Conservation (phyloP, 1,140 invertebrate species). For the Halesus radiatus region DNA sequence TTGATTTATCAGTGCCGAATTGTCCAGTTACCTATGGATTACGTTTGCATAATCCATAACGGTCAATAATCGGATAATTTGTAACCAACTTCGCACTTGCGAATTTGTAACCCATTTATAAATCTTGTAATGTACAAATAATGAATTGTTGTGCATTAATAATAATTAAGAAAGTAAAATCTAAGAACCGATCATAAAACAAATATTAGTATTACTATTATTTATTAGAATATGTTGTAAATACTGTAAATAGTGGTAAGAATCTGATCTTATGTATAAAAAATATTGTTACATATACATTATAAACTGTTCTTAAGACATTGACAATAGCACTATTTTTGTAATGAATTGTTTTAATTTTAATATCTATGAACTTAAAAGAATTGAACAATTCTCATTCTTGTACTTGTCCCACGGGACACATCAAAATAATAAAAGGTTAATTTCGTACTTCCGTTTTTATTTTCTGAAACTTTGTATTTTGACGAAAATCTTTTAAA, state of each 20-base stretch:
- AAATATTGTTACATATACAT: constrained; percentile 17
- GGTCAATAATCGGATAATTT: too few relatives aligned
- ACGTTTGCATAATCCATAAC: too few relatives aligned
- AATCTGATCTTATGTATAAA: constrained; percentile 27
- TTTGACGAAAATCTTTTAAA: too few relatives aligned
- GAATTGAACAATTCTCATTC: background rate
- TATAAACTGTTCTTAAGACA: constrained; percentile 31
- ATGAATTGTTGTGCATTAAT: constrained; percentile 30
- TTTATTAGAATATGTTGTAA: constrained; percentile 33
- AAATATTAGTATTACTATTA: constrained; percentile 42
- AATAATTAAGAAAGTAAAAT: constrained; percentile 27
- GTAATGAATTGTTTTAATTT: constrained; percentile 44
- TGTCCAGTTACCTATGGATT: too few relatives aligned
- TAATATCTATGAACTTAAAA: constrained; percentile 1
- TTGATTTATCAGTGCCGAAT: too few relatives aligned
- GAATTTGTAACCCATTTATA: background rate
- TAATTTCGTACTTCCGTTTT: constrained; percentile 1
- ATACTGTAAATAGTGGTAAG: constrained; percentile 18
- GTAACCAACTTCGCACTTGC: too few relatives aligned
- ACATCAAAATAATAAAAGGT: constrained; percentile 18
- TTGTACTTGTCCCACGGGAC: background rate
- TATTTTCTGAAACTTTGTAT: background rate
- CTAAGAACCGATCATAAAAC: constrained; percentile 6
- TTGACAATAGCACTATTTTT: constrained; percentile 55
- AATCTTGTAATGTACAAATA: background rate